Evolutionary conservation across 2,888 invertebrate genomes (phyloP), one percentile per base, ranked within the genome.

Genomic region (Hypsopygia costalis): DNA sequence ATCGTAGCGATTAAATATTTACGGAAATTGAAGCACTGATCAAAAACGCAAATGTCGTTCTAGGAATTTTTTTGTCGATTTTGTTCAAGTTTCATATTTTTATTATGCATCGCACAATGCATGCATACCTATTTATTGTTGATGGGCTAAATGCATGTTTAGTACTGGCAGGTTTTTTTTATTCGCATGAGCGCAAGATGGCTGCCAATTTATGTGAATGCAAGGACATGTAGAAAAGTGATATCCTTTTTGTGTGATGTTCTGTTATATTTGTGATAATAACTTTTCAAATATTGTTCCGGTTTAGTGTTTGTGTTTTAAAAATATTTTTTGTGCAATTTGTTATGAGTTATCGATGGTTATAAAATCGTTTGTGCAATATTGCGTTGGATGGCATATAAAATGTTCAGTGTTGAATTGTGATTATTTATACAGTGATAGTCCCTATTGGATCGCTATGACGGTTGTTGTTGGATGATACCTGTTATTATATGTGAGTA

Each of bases 201-300:
- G 87, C 87, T 72, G 81, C 82, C 82, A 79, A 83, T 85, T 83
- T 87, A 80, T 80, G 81, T 80, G 86, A 85, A 81, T 75, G 83
- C 83, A 85, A 83, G 85, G 86, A 85, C 85, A 79, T 72, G 67
- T 78, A 72, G 71, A 68, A 78, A 81, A 85, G 81, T 83, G 77
- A 58, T 83, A 76, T 78, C 77, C 75, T 78, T 78, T 75, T 25
- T 72, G 69, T 55, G 60, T 78, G 74, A 77, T 80, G 74, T 76
- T 75, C 72, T 70, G 64, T 71, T 69, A 63, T 57, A 68, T 66
- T 74, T 77, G 83, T 85, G 82, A 76, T 82, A 80, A 67, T 75
- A 79, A 70, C 76, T 57, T 75, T 74, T 59, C 61, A 64, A 65
- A 68, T 75, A 67, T 65, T 63, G 60, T 66, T 54, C 58, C 70